Conservation (phyloP, 2,888 invertebrate species). For the Lasioglossum figueresi region DNA sequence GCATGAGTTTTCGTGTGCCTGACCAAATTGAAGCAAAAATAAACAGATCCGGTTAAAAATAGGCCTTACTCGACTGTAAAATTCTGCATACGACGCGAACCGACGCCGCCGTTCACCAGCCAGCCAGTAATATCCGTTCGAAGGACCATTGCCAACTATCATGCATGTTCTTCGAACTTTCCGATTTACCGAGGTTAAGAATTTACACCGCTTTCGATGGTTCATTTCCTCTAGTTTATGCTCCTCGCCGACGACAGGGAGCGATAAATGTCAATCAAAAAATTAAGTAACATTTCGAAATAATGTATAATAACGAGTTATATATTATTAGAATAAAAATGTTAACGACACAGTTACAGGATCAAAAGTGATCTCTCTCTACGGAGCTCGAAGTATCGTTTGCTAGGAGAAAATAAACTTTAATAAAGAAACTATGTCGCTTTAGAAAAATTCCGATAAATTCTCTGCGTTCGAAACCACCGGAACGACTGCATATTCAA, state of each 20-base stretch:
- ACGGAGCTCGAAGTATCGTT: not conserved
- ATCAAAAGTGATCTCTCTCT: not conserved
- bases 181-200: slow-evolving; percentile 15
- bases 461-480: not conserved
- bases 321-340: not conserved
- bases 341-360: not conserved
- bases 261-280: not conserved
- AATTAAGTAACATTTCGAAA: not conserved
- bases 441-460: not conserved
- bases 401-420: not conserved
- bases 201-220: not conserved
- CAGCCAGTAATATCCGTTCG: slow-evolving; percentile 18
- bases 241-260: not conserved
- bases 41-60: slow-evolving; percentile 34
- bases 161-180: slow-evolving; percentile 10
- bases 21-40: slow-evolving; percentile 15
- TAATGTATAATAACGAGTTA: too few species aligned
- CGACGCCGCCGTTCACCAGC: not conserved
- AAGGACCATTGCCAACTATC: slow-evolving; percentile 30
- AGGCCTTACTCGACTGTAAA: not conserved
- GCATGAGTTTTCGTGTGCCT: not conserved
- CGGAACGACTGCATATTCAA: not conserved
- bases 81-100: slow-evolving; percentile 20
- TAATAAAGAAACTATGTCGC: not conserved
- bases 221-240: not conserved